These are phyloP conservation scores for Cricetomys ansorgei DNA, from an alignment of 2,113 vertebrate species.

Conservation along the genomic window DNA sequence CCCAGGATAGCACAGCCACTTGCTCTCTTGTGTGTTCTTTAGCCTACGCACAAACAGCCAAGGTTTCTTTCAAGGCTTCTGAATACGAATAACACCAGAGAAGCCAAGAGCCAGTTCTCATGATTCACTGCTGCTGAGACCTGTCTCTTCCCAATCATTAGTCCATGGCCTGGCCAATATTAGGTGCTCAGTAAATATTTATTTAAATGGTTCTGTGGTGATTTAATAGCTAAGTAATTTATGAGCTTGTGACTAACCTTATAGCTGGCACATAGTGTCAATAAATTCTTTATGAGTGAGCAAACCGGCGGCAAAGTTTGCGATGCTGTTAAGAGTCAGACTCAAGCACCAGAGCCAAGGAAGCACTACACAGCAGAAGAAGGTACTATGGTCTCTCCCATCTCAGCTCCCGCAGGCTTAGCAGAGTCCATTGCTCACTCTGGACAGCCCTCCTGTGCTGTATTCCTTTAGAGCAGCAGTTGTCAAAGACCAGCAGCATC, in stretches of 20 bases:
- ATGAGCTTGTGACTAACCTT: not conserved
- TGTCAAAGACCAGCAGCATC: not conserved
- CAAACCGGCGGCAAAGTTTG: not conserved
- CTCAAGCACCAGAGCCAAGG: not conserved
- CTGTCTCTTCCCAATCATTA: not conserved
- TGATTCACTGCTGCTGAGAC: not conserved
- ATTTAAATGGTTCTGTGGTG: not conserved
- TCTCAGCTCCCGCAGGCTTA: too few species aligned
- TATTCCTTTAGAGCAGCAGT: not conserved
- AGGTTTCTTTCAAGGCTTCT: not conserved
- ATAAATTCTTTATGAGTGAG: not conserved
- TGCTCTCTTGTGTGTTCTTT: not conserved
- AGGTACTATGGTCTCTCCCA: not conserved
- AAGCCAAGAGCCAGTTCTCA: not conserved
- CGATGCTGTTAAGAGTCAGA: not conserved
- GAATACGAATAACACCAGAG: not conserved
- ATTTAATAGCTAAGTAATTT: slow-evolving; percentile 6
- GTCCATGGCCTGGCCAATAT: not conserved
- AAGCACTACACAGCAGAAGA: not conserved
- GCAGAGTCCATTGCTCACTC: too few species aligned
- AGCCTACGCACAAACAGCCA: not conserved
- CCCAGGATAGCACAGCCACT: not conserved
- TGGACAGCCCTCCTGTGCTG: not conserved
- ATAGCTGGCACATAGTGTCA: not conserved
- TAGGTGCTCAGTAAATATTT: slow-evolving; percentile 4